Evolutionary conservation across 2,113 vertebrate genomes (phyloP).

Genomic region (Pluvianellus socialis): DNA sequence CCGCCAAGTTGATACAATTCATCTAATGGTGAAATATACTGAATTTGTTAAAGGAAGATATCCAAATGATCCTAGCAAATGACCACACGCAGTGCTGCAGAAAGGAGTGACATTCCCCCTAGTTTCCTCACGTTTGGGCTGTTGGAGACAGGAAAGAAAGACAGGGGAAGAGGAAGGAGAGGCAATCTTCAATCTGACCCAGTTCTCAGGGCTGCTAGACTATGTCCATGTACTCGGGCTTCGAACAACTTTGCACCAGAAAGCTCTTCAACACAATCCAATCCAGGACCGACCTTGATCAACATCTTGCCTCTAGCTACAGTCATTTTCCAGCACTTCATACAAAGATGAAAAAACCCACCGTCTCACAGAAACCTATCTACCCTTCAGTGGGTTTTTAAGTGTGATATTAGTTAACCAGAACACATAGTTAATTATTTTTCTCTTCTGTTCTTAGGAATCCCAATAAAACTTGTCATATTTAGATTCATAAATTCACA

Average conservation of each 20-base stretch:
- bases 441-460: not conserved
- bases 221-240: not conserved
- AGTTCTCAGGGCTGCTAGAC: not conserved
- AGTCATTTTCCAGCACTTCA: not conserved
- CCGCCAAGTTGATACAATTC: not conserved
- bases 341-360: not conserved
- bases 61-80: not conserved
- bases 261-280: not conserved
- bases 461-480: not conserved
- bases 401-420: not conserved
- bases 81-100: not conserved
- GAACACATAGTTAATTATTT: not conserved
- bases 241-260: not conserved
- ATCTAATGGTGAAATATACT: not conserved
- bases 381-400: not conserved
- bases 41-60: not conserved
- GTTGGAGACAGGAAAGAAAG: not conserved
- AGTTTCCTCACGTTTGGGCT: accelerated
- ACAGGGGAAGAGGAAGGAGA: not conserved
- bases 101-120: not conserved
- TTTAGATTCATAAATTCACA: not conserved
- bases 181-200: not conserved
- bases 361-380: not conserved
- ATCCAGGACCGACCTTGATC: not conserved
- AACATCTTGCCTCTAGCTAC: not conserved